Evolutionary conservation across 2,797 vertebrate species (phyloP), one percentile per base, ranked within the genome.

Genomic region (Muscicapa striata): DNA sequence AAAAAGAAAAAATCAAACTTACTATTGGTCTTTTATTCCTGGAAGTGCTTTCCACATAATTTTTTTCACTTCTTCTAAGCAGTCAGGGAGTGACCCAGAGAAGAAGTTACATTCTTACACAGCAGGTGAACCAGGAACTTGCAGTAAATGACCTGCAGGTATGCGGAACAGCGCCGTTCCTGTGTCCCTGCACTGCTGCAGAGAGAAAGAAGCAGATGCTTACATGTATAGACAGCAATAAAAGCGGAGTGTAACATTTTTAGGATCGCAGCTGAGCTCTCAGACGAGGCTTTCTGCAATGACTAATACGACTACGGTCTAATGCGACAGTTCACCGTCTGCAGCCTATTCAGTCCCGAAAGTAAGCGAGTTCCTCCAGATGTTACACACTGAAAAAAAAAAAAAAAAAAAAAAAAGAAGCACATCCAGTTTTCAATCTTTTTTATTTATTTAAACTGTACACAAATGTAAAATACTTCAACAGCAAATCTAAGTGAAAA

Each of bases 401-500:
- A 46, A 74, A 55, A 54, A 34, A 43, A 49, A 30, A 41, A 43
- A 64, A 64, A 90, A 83, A 55, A 55, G n/a, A 22, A 55, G 81
- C 93, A 88, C 26, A 41, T 95, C 89, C 94, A 96, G 93, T 95
- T 96, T 96, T 97, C 96, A 90, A 78, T 95, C 93, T 91, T 95
- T 97, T 96, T 96, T 96, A 99, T 99, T 99, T 98, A 99, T 99
- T 99, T 98, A 98, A 98, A 98, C 99, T 99, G 99, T 99, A 99
- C 99, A 99, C 98, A 98, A 98, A 98, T 96, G 95, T 96, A 98
- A 98, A 98, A 98, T 97, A 98, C 95, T 97, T 97, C 94, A 97
- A 98, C 97, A 98, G 98, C 97, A 96, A 97, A 97, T 98, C 97
- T 98, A 98, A 95, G 97, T 98, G 98, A 98, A 98, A 98, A 98